Conservation (phyloP, 1,140 invertebrate species). For the Drosophila eugracilis region DNA sequence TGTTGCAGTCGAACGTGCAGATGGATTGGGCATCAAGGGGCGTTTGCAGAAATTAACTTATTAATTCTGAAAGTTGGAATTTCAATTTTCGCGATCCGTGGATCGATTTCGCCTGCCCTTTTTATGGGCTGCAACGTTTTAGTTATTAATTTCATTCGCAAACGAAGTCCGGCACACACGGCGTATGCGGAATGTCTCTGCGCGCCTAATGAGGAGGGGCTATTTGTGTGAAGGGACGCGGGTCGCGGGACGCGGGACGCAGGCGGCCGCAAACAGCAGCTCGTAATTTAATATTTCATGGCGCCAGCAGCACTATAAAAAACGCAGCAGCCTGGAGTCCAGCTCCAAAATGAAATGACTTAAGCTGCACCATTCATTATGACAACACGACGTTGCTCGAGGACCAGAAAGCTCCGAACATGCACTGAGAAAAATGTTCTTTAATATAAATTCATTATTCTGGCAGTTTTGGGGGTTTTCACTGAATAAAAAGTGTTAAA, state of each 20-base stretch:
- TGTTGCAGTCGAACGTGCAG: conserved; percentile 13
- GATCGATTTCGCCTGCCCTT: conserved; percentile 45
- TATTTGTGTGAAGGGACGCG: not conserved
- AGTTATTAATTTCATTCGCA: conserved; percentile 67
- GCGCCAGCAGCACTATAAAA: conserved; percentile 84
- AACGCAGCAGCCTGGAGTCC: conserved; percentile 53
- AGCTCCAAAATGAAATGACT: conserved; percentile 83
- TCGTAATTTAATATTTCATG: conserved; percentile 85
- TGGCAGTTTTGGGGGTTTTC: too few species aligned
- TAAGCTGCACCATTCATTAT: conserved; percentile 84
- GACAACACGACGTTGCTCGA: conserved; percentile 77
- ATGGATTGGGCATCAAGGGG: conserved; percentile 48
- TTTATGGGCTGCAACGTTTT: conserved; percentile 69
- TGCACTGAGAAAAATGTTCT: conserved; percentile 5
- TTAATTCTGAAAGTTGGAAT: conserved; percentile 67
- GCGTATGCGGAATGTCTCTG: conserved; percentile 70
- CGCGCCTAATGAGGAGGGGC: conserved; percentile 44
- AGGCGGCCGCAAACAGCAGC: conserved; percentile 67
- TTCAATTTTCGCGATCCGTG: conserved; percentile 59
- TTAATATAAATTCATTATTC: not conserved
- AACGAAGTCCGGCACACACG: conserved; percentile 45
- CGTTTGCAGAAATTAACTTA: conserved; percentile 74
- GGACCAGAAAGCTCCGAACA: conserved; percentile 11
- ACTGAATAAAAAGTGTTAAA: too few species aligned
- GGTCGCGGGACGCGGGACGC: not conserved